phyloP scores from a whole-genome alignment of 2,113 vertebrate species.

The Elephantulus edwardii region DNA sequence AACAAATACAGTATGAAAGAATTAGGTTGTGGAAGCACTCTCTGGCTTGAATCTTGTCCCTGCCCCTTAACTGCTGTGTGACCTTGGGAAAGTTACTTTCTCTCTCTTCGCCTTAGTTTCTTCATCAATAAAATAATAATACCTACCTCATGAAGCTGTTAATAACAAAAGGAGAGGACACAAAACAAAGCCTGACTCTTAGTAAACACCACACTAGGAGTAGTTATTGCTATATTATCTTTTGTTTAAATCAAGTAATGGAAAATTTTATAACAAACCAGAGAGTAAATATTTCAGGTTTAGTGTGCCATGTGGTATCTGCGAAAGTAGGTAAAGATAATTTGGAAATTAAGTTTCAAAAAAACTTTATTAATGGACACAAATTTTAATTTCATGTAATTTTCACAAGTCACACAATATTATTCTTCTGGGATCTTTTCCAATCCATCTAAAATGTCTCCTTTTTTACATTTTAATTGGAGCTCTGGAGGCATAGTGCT shows the following conservation, averaged over 20 bases:
- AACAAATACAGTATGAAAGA: no score
- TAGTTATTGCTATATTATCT: neutral
- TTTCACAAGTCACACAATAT: neutral
- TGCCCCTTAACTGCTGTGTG: no score
- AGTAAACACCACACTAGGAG: neutral
- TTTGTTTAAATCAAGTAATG: neutral
- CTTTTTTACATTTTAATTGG: no score
- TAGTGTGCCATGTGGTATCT: neutral
- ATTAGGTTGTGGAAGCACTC: no score
- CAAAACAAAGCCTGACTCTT: neutral
- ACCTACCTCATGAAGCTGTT: no score
- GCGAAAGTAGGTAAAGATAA: neutral
- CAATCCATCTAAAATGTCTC: neutral
- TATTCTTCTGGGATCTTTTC: neutral
- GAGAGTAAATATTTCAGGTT: neutral
- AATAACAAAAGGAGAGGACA: neutral
- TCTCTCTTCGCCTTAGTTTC: no score
- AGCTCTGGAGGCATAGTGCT: no score
- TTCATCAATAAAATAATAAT: no score
- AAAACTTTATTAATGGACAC: neutral
- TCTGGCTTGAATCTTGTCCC: no score
- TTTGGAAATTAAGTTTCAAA: neutral
- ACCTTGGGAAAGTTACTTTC: no score
- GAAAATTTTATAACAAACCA: neutral
- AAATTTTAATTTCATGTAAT: constrained; percentile 17